Evolutionary conservation across 2,888 invertebrate genomes (phyloP).

Genomic region (Ischnus inquisitorius): DNA sequence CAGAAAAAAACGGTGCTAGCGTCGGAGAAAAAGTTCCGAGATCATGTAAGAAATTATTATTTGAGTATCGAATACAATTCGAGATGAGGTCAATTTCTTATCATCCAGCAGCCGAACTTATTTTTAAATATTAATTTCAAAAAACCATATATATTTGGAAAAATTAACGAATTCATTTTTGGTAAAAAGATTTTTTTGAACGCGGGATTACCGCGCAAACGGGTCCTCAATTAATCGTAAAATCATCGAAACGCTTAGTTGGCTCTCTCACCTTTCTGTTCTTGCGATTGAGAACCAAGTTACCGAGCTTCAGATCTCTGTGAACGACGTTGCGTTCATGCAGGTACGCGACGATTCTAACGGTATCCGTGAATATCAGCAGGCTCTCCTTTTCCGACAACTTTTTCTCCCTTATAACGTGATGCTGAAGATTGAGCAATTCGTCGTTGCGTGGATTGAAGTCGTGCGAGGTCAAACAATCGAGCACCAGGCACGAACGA

Average conservation of each 20-base stretch:
- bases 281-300: slow-evolving; percentile 91
- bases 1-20: not conserved
- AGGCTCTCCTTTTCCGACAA: slow-evolving; percentile 91
- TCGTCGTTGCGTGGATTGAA: slow-evolving; percentile 87
- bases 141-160: too few species aligned
- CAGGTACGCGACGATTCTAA: slow-evolving; percentile 90
- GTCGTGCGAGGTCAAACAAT: slow-evolving; percentile 91
- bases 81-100: too few species aligned
- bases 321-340: slow-evolving; percentile 93
- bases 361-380: slow-evolving; percentile 91
- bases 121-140: too few species aligned
- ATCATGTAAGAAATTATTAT: not conserved
- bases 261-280: slow-evolving; percentile 85
- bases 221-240: too few species aligned
- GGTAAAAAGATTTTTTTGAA: too few species aligned
- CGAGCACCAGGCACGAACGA: slow-evolving; percentile 90
- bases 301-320: slow-evolving; percentile 92
- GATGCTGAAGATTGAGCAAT: slow-evolving; percentile 90
- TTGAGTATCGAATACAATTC: too few species aligned
- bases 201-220: too few species aligned
- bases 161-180: too few species aligned
- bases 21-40: not conserved
- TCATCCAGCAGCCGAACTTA: too few species aligned
- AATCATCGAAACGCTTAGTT: too few species aligned
- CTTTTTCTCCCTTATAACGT: slow-evolving; percentile 92